phyloP scores from a whole-genome alignment of 2,113 vertebrate genomes.

The Poicephalus gulielmi region DNA sequence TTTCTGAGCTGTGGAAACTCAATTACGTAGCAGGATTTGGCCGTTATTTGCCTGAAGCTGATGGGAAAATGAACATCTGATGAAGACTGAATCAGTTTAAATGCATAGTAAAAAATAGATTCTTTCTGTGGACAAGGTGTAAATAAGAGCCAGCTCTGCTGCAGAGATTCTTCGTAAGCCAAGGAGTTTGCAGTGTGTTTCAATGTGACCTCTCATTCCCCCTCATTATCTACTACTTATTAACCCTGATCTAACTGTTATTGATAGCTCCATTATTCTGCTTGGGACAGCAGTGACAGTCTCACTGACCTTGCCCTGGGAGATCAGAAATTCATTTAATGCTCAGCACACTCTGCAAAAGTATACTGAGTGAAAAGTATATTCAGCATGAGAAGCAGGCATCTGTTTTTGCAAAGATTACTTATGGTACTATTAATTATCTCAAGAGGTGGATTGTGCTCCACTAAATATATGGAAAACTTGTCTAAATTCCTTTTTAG shows the following conservation, averaged over 20 bases:
- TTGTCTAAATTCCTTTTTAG: not conserved
- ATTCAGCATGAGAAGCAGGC: not conserved
- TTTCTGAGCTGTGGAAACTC: not conserved
- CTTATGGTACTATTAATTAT: not conserved
- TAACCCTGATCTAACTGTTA: slow-evolving; percentile 67
- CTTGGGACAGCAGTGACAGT: slow-evolving; percentile 52
- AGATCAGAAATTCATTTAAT: slow-evolving; percentile 62
- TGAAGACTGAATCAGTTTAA: not conserved
- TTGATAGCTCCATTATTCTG: slow-evolving; percentile 66
- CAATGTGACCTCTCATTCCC: slow-evolving; percentile 57
- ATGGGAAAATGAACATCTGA: not conserved
- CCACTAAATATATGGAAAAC: not conserved
- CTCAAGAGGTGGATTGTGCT: not conserved
- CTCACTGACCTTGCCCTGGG: slow-evolving; percentile 60
- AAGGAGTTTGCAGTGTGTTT: slow-evolving; percentile 16
- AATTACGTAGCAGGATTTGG: not conserved
- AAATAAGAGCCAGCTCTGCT: not conserved
- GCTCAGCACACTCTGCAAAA: slow-evolving; percentile 21
- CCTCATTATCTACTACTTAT: slow-evolving; percentile 68
- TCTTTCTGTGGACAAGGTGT: not conserved
- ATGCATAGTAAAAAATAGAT: not conserved
- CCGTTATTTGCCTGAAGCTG: not conserved
- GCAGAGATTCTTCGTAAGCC: not conserved
- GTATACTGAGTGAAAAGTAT: not conserved
- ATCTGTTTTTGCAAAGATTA: not conserved